phyloP scores from a whole-genome alignment of 2,888 invertebrate genomes.

The Anthrax anthrax region DNA sequence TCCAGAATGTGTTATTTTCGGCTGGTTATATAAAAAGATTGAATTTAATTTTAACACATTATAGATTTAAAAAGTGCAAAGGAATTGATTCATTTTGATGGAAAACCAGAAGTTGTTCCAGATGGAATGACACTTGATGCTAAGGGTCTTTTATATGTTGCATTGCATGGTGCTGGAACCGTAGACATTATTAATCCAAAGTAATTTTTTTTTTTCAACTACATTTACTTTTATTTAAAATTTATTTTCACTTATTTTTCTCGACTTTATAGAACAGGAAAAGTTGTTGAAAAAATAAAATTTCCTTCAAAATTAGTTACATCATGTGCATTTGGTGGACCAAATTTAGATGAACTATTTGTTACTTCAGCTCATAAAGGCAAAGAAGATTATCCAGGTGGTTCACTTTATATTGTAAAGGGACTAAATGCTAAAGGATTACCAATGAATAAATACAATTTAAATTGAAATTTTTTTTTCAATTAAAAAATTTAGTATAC shows the following conservation, averaged over 20 bases:
- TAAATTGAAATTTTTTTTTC: background rate
- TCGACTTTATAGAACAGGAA: slow-evolving; percentile 31
- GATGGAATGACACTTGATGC: slow-evolving; percentile 71
- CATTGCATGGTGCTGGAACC: slow-evolving; percentile 53
- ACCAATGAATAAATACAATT: slow-evolving; percentile 21
- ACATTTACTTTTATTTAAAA: background rate
- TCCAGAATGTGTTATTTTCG: background rate
- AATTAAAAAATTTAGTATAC: too few relatives aligned
- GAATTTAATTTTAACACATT: background rate
- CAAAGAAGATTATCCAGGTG: slow-evolving; percentile 34
- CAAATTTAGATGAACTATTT: slow-evolving; percentile 47
- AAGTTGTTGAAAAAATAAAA: slow-evolving; percentile 42
- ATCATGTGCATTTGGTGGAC: slow-evolving; percentile 59
- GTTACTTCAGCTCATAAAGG: slow-evolving; percentile 47
- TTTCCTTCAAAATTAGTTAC: slow-evolving; percentile 55
- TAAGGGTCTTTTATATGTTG: slow-evolving; percentile 64
- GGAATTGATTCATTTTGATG: slow-evolving; percentile 45
- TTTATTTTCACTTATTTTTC: background rate
- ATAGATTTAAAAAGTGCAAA: slow-evolving; percentile 35
- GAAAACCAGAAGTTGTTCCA: slow-evolving; percentile 40
- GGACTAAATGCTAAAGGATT: slow-evolving; percentile 43
- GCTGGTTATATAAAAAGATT: slow-evolving; percentile 13
- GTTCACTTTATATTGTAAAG: slow-evolving; percentile 45
- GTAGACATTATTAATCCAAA: slow-evolving; percentile 34
- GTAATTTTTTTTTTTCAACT: slow-evolving; percentile 21